Base-by-base conservation (phyloP, 2,113 vertebrate genomes). In the Cisticola juncidis region DNA sequence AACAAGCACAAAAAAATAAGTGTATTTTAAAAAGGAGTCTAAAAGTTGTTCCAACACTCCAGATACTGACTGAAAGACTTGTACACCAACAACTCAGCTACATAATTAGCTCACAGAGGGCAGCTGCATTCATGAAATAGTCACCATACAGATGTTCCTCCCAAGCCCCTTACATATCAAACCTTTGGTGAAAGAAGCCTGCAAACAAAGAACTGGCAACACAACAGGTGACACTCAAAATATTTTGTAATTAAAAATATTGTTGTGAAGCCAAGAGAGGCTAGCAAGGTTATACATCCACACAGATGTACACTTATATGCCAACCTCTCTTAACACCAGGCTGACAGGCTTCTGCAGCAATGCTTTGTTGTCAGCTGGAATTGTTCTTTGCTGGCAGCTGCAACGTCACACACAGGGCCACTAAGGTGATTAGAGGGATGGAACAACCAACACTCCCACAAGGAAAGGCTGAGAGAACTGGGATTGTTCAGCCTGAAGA, bases 211-310 rank as follows among this genome's bases (percentile, higher is more conserved):
- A n/a, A n/a, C n/a, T n/a, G n/a, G n/a, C n/a, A n/a, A n/a, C n/a
- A n/a, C n/a, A n/a, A n/a, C n/a, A n/a, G 23, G 14, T 4, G 7
- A 65, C 1, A 21, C 9, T 35, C 8, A 61, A 72, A 84, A 28
- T 11, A 44, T 0, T 6, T 12, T 3, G 13, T 9, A 25, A 26
- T 40, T 53, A 40, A 50, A 66, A 60, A 21, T 3, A 5, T 0
- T 20, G 23, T 1, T 12, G 42, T 1, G 12, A 85, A 57, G 6
- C 16, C 77, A 36, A 29, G 17, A 40, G 13, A 65, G 13, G 8
- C 18, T 9, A 14, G 11, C 13, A 45, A 56, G 1, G 3, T n/a
- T 25, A 42, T 31, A 40, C 3, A 4, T 3, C 15, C 62, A n/a
- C 24, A 19, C 9, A 56, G 3, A 12, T 12, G 16, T 2, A 26